Base-by-base conservation (phyloP, 2,113 vertebrate genomes). In the Callocephalon fimbriatum region DNA sequence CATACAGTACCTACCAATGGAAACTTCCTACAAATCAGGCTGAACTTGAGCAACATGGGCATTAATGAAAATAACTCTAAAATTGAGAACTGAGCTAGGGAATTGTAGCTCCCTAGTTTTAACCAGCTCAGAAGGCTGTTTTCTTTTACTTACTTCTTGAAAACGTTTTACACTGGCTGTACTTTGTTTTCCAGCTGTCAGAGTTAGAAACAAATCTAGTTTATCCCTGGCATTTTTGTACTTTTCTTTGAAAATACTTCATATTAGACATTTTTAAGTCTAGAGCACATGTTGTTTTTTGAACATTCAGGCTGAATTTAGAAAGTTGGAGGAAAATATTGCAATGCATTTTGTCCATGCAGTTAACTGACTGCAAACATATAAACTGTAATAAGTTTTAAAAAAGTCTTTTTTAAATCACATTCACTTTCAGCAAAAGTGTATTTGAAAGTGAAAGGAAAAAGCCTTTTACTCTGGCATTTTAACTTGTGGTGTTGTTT, bases 201-300 rank as follows among this genome's bases (percentile, higher is more conserved):
- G 76, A 83, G 53, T 93, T 76, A 94, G 78, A 97, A 79, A 88
- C 18, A 95, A 94, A 96, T 90, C 68, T 88, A 94, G 50, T 88
- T 93, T 74, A 97, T 58, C 68, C 74, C 65, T 87, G 77, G 83
- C 85, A 59, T 8, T 31, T 96, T 51, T n/a, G 42, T 92, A 83
- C 38, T 96, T 97, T 88, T 90, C 93, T 95, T 95, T 96, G 71
- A 97, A 97, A 97, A 80, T 93, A 80, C 70, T 97, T 95, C 81
- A 76, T 95, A 93, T 96, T 81, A 97, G 84, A 96, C 37, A 95
- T 95, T 95, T 97, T 62, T 59, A 95, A 97, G 91, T 96, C 87
- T 95, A 76, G 27, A 94, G 37, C 37, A 90, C 14, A 53, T 80
- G 66, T 80, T 96, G 50, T 63, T 94, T 85, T 97, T 96, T 91